A percentile compares a stretch with the other conserved stretches of the same genome.
Conservation (phyloP, 2,888 invertebrate genomes). For the Acanthosepion esculentum region DNA sequence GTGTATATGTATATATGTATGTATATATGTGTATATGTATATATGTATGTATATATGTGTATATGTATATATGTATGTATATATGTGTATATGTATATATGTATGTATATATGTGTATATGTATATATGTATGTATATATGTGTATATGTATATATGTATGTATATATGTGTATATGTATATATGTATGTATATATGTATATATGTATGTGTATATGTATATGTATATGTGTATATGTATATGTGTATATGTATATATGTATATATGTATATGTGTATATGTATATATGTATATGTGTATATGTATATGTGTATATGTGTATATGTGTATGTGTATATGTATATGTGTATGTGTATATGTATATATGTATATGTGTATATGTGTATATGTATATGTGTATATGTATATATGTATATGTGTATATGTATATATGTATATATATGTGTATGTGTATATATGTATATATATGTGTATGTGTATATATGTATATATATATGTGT, state of each 20-base stretch:
- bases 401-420: too few relatives aligned
- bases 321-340: neutral
- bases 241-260: too few relatives aligned
- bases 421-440: neutral
- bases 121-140: neutral
- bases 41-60: too few relatives aligned
- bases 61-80: neutral
- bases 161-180: too few relatives aligned
- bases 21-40: neutral
- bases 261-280: neutral
- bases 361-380: too few relatives aligned
- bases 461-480: too few relatives aligned
- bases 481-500: neutral
- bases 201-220: neutral
- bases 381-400: neutral
- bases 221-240: too few relatives aligned
- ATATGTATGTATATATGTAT: too few relatives aligned
- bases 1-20: neutral
- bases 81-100: neutral
- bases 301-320: neutral
- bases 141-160: neutral
- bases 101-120: too few relatives aligned
- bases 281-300: too few relatives aligned
- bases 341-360: too few relatives aligned
- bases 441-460: neutral